A percentile compares a stretch with the other conserved stretches of the same genome.
Conservation (phyloP, 2,888 invertebrate species). For the Polyommatus icarus region DNA sequence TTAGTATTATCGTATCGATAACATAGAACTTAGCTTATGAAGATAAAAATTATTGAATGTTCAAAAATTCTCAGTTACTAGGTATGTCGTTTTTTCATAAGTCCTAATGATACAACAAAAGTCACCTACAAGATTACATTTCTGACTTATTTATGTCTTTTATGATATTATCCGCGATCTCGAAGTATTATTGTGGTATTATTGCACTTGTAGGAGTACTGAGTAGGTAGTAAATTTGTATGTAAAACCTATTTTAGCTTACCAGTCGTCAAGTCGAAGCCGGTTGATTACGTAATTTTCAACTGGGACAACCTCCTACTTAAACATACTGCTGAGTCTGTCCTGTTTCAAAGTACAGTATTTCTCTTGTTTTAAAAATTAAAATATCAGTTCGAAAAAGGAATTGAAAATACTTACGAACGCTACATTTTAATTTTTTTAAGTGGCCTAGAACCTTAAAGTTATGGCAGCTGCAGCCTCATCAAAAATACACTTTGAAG, state of each 20-base stretch:
- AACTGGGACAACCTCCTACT: constrained; percentile 19
- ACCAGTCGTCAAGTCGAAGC: constrained; percentile 18
- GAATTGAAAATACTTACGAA: not conserved
- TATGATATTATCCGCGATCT: not conserved
- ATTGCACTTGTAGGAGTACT: constrained; percentile 25
- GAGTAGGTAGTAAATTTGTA: constrained; percentile 27
- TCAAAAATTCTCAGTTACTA: not conserved
- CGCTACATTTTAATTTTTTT: not conserved
- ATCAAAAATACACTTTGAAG: not conserved
- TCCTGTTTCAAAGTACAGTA: not conserved
- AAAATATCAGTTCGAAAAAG: not conserved
- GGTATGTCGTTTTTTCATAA: not conserved
- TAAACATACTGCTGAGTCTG: not conserved
- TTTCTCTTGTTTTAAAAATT: not conserved
- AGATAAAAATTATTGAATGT: not conserved
- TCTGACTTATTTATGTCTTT: constrained; percentile 3
- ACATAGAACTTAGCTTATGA: not conserved
- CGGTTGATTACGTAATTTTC: constrained; percentile 14
- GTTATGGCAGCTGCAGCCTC: not conserved
- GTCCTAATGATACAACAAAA: not conserved
- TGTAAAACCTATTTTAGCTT: constrained; percentile 27
- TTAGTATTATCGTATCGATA: not conserved
- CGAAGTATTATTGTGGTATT: constrained; percentile 8
- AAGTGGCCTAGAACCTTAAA: not conserved
- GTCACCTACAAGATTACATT: not conserved